Base-by-base conservation (phyloP, 2,797 vertebrate species). In the Pogoniulus pusillus region DNA sequence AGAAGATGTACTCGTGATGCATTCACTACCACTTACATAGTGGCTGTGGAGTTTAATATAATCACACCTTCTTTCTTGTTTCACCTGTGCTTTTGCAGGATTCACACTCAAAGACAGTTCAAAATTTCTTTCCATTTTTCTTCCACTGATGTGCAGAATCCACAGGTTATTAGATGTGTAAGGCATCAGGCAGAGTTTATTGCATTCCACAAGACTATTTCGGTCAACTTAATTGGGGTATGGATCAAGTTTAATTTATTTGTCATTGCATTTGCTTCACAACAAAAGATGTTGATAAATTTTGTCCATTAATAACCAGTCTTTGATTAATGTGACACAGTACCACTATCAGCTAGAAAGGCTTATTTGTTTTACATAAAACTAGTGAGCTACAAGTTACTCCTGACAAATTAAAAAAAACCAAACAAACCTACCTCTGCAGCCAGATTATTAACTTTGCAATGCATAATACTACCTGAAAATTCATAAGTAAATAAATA, bases 131-230 rank as follows among this genome's bases (percentile, higher is more conserved):
- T 16, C 2, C 9, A 26, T 3, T 27, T 16, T 37, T 85, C 57
- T 58, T 39, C 10, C 12, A 58, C 13, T 63, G 16, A 17, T 27
- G 59, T 4, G 2, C 7, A 34, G 41, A 68, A 60, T 34, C 23
- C 17, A 29, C 13, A 51, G 1, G 9, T 54, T 58, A 27, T 17
- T 71, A 9, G 30, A 41, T 78, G 9, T 54, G 7, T 10, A 71
- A 55, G 11, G 11, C 4, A 63, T 47, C 29, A 39, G 24, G 12
- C 29, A 14, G 53, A 65, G 16, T 37, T 49, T 8, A 27, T 3
- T 0, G 1, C 39, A 39, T 68, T 69, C 22, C 5, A 0, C 37
- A 15, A 32, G 24, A 45, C 23, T 13, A 2, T 49, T 60, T 58
- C 15, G 29, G 20, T 35, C 22, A 64, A 15, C 3, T 63, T 55